Percentiles rank a stretch among this genome's conserved stretches.
Evolutionary conservation across 2,797 vertebrate genomes (phyloP).

Genomic region (Eidolon dupreanum): DNA sequence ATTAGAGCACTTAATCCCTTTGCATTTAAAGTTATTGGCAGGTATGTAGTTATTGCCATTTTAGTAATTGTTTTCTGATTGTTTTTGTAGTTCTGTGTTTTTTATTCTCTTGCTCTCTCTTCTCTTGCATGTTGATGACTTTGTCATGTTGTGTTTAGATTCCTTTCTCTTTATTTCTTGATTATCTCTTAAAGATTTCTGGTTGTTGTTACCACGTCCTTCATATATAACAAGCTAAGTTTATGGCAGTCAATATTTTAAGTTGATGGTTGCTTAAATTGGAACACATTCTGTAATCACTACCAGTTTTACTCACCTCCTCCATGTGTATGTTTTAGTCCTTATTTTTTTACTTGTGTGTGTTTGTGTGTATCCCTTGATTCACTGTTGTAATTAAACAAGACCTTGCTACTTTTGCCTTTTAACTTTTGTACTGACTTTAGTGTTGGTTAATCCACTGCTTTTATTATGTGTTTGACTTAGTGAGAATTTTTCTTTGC

Average conservation of each 20-base stretch:
- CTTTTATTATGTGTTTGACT: too few relatives aligned
- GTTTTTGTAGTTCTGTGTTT: background rate
- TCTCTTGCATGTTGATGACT: background rate
- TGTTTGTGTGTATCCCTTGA: too few relatives aligned
- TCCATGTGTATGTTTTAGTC: background rate
- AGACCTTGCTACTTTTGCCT: too few relatives aligned
- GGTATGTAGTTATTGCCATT: background rate
- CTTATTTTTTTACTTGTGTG: background rate
- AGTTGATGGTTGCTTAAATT: background rate
- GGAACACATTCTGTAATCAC: background rate
- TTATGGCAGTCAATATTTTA: background rate
- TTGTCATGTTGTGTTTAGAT: background rate
- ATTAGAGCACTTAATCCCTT: too few relatives aligned
- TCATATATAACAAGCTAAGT: background rate
- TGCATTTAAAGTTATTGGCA: background rate
- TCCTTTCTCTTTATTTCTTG: background rate
- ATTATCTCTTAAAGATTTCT: background rate
- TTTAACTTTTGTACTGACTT: too few relatives aligned
- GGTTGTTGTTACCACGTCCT: background rate
- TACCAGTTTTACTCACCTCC: background rate
- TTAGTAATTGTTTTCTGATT: background rate
- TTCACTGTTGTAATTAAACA: too few relatives aligned
- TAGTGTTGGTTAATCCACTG: too few relatives aligned
- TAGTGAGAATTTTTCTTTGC: too few relatives aligned
- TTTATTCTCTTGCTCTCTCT: background rate